Conservation (phyloP, 2,888 invertebrate genomes). For the Maniola hyperantus region DNA sequence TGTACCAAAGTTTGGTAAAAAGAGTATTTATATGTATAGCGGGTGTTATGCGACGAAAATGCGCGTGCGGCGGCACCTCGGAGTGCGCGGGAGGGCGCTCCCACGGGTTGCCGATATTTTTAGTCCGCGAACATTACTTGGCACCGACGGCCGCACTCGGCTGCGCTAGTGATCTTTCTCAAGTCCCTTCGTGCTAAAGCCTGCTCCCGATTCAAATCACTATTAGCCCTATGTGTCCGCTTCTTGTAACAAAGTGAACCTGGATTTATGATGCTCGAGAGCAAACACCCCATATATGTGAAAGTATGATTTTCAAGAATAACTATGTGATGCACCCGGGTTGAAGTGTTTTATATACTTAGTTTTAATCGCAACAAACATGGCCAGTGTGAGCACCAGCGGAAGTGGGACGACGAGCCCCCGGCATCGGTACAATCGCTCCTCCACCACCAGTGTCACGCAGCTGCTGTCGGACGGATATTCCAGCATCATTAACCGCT, state of each 20-base stretch:
- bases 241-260: conserved; percentile 29
- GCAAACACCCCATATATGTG: conserved; percentile 29
- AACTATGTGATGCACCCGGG: conserved; percentile 68
- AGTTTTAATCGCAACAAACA: conserved; percentile 43
- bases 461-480: conserved; percentile 94
- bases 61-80: conserved; percentile 72
- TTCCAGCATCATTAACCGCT: conserved; percentile 91
- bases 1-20: conserved; percentile 24
- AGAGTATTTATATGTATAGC: conserved; percentile 38
- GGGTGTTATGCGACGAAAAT: conserved; percentile 66
- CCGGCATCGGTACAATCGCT: conserved; percentile 88
- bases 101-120: conserved; percentile 85
- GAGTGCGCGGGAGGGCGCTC: conserved; percentile 82
- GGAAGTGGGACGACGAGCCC: conserved; percentile 72
- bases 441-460: conserved; percentile 91
- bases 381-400: conserved; percentile 68
- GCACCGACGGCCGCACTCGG: conserved; percentile 82
- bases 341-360: conserved; percentile 56
- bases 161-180: conserved; percentile 80
- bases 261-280: conserved; percentile 5
- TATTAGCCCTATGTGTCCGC: conserved; percentile 60
- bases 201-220: conserved; percentile 73
- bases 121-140: conserved; percentile 86
- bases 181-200: conserved; percentile 76
- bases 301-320: conserved; percentile 62